phyloP scores from a whole-genome alignment of 1,140 invertebrate species.

The Lordiphosa stackelbergi region DNA sequence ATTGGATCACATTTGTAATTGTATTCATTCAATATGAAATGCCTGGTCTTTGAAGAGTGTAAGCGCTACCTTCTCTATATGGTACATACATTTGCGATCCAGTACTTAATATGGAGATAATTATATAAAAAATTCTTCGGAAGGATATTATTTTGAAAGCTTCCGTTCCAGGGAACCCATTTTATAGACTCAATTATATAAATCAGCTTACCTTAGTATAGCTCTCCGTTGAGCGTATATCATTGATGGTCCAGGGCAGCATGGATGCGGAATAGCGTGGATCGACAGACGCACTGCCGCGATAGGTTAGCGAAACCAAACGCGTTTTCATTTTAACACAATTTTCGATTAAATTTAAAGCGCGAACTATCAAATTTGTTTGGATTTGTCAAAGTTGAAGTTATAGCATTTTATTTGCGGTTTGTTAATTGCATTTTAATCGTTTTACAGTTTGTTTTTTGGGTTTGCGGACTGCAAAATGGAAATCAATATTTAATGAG shows the following conservation, averaged over 20 bases:
- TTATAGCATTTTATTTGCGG: constrained; percentile 37
- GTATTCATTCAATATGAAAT: too few relatives aligned
- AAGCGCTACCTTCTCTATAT: too few relatives aligned
- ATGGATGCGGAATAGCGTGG: constrained; percentile 85
- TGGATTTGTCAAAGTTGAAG: constrained; percentile 24
- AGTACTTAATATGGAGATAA: too few relatives aligned
- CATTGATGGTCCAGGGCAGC: constrained; percentile 85
- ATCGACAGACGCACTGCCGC: constrained; percentile 86
- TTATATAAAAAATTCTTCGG: too few relatives aligned
- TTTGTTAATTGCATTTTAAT: constrained; percentile 49
- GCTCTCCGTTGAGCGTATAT: constrained; percentile 80
- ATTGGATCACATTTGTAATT: too few relatives aligned
- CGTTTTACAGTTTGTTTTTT: constrained; percentile 14
- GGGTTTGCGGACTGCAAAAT: constrained; percentile 21
- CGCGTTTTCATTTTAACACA: constrained; percentile 80
- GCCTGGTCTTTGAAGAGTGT: too few relatives aligned
- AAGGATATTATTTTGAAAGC: too few relatives aligned
- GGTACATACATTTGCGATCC: too few relatives aligned
- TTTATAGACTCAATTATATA: too few relatives aligned
- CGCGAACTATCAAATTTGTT: constrained; percentile 5
- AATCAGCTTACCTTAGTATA: constrained; percentile 77
- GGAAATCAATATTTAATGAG: constrained; percentile 59
- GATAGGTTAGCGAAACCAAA: constrained; percentile 83
- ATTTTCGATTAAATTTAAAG: constrained; percentile 15
- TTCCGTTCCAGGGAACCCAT: too few relatives aligned